Base-by-base conservation (phyloP, 2,113 vertebrate genomes). In the Psammodynastes pulverulentus region DNA sequence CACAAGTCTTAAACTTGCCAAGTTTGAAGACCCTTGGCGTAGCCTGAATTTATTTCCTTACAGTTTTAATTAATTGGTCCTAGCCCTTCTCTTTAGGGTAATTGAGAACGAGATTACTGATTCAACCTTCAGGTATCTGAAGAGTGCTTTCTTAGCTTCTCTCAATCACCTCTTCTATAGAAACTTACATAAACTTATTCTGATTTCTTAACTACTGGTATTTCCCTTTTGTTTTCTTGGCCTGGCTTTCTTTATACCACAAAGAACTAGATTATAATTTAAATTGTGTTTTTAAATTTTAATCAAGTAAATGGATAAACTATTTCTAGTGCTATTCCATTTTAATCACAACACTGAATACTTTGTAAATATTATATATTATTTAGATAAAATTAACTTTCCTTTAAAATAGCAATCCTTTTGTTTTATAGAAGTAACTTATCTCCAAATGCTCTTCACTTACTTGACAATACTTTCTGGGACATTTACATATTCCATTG, bases 401-500 rank as follows among this genome's bases (percentile, higher is more conserved):
- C 15, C 6, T 29, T 39, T 48, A 43, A 91, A 62, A 52, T 89
- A 86, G 43, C n/a, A 92, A 58, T 49, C 43, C 6, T 56, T n/a
- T 89, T 29, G 2, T 0, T 52, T 52, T 4, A 87, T 48, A 54
- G 2, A 62, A 15, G 5, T 89, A 94, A 89, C 0, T 51, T 6
- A 56, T 19, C 0, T 13, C 0, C n/a, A 79, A 89, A 29, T 54
- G 4, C 12, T 88, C 24, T 92, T 92, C 58, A 98, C 98, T 98
- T 97, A 99, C 99, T 98, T 98, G 97, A 98, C 96, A 97, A 99
- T 99, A 97, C 98, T 99, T 91, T 99, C 99, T 92, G 99, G 99
- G 97, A 99, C 99, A 89, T 99, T 98, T 91, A 99, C 96, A 13
- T 97, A 97, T n/a, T 99, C 99, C 98, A 99, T 98, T 56, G 99